Conservation (phyloP, 2,113 vertebrate genomes). For the Ciconia boyciana region DNA sequence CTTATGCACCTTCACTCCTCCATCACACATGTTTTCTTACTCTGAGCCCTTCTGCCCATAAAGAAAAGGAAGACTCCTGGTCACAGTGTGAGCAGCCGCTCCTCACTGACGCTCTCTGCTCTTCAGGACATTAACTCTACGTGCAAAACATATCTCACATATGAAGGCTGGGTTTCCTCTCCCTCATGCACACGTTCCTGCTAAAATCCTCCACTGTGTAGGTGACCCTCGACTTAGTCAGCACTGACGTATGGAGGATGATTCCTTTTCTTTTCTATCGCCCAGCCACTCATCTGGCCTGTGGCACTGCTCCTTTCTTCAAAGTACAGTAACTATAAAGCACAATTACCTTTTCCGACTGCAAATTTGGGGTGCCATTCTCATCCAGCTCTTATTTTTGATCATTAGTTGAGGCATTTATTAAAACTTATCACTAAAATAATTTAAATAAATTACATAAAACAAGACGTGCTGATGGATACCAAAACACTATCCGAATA, state of each 20-base stretch:
- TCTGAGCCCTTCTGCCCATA: neutral
- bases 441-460: neutral
- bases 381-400: neutral
- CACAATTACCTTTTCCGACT: neutral
- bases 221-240: neutral
- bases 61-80: neutral
- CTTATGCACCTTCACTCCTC: neutral
- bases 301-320: neutral
- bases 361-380: neutral
- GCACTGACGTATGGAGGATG: neutral
- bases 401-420: neutral
- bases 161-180: neutral
- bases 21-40: neutral
- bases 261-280: neutral
- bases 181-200: neutral
- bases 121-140: rapidly evolving
- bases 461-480: neutral
- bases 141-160: neutral
- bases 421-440: neutral
- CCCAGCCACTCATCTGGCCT: neutral
- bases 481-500: neutral
- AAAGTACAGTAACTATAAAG: neutral
- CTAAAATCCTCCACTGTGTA: neutral
- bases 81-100: rapidly evolving
- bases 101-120: neutral